Base-by-base conservation (phyloP, 2,113 vertebrate genomes). In the Pycnonotus jocosus region DNA sequence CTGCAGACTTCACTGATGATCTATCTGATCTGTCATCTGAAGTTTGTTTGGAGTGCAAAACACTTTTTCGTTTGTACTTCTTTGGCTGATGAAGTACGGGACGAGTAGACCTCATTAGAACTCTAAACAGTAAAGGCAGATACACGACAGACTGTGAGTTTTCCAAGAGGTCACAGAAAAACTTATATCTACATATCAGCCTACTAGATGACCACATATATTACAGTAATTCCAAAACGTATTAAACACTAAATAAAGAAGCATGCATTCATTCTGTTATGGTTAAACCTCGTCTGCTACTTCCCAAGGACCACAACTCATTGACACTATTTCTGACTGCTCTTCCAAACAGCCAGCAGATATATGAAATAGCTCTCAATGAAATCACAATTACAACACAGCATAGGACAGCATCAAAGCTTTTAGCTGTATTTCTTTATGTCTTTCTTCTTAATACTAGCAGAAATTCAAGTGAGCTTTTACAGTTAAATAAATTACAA, bases 1-100 rank as follows among this genome's bases (percentile, higher is more conserved):
- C 98, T 69, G 98, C 94, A 69, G 98, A 98, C 82, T 94, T 98
- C 73, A 96, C 92, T 72, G 98, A 98, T 31, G 97, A 97, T 4
- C 95, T 98, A 95, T 98, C 98, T 37, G 97, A 97, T 27, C 69
- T 94, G 56, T 98, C 97, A 45, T 98, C 98, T 38, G 68, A 93
- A 56, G 91, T 86, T 76, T 93, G 97, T 91, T 97, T 98, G 35
- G 94, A 93, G 23, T 92, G 94, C 24, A 95, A 87, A 42, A 91
- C 69, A 14, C 86, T 93, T 92, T 98, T 98, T 6, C 97, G 98
- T 96, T 98, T 98, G 72, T 96, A 95, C 44, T 93, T 95, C 86
- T 97, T 98, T 58, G 93, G 92, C 61, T 97, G 98, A 31, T 97
- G 94, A 83, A 93, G 80, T 45, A 92, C 47, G 20, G 97, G 92